Percentiles rank a stretch among this genome's conserved stretches.
Evolutionary conservation across 2,888 invertebrate genomes (phyloP).

Genomic region (Falcaria lacertinaria): DNA sequence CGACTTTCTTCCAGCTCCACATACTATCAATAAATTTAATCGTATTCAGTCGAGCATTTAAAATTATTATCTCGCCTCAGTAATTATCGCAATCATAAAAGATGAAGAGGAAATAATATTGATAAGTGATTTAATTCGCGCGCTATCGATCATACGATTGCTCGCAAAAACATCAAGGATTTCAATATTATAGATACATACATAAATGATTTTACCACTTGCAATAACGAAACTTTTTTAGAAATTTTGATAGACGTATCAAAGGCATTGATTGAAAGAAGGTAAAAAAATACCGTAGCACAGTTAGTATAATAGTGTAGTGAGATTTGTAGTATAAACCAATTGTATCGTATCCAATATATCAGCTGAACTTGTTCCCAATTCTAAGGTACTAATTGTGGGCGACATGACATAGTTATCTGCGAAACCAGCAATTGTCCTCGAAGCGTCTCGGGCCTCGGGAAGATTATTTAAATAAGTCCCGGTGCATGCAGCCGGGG

Average conservation of each 20-base stretch:
- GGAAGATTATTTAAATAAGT: conserved; percentile 66
- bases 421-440: conserved; percentile 35
- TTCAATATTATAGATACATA: too few species aligned
- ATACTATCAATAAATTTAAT: conserved; percentile 40
- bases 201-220: neutral
- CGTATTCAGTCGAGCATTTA: conserved; percentile 25
- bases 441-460: conserved; percentile 33
- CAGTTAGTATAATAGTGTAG: too few species aligned
- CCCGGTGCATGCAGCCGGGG: conserved; percentile 37
- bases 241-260: too few species aligned
- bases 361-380: neutral
- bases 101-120: conserved; percentile 23
- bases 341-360: too few species aligned
- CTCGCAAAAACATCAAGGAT: too few species aligned
- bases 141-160: too few species aligned
- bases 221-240: too few species aligned
- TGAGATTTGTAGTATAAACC: too few species aligned
- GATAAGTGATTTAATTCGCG: conserved; percentile 17
- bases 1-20: conserved; percentile 50
- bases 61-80: conserved; percentile 33
- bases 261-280: too few species aligned
- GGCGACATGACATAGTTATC: conserved; percentile 33
- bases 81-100: conserved; percentile 30
- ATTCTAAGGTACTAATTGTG: conserved; percentile 10
- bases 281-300: too few species aligned